Evolutionary conservation across 2,888 invertebrate genomes (phyloP).

Genomic region (Beris morrisii): DNA sequence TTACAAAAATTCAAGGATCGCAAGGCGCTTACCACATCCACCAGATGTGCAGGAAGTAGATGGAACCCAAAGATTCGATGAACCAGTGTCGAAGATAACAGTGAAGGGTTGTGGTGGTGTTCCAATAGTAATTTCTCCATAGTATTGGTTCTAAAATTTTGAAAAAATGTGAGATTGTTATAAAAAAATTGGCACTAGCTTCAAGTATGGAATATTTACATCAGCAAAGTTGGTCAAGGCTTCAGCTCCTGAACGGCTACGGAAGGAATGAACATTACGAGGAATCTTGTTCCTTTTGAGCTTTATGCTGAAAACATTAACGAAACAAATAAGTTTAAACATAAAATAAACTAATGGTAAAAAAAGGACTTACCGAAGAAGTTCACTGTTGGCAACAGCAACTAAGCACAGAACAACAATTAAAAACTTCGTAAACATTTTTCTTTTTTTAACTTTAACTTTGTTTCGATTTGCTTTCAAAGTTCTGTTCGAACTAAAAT

Average conservation of each 20-base stretch:
- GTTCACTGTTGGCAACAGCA: constrained; percentile 15
- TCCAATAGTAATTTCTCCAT: constrained; percentile 84
- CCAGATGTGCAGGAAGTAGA: constrained; percentile 81
- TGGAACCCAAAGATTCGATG: constrained; percentile 89
- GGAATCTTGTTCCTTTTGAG: constrained; percentile 10
- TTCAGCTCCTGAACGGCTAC: constrained; percentile 59
- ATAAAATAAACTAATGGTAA: neutral
- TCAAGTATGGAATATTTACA: neutral
- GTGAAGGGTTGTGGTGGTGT: constrained; percentile 84
- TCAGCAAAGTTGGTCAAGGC: constrained; percentile 10
- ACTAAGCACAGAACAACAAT: constrained; percentile 7
- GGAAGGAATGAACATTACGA: neutral
- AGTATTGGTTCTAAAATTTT: constrained; percentile 61
- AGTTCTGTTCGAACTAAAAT: no score
- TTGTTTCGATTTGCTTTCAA: no score
- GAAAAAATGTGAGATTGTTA: neutral
- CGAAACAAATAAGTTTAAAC: neutral
- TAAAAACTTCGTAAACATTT: constrained; percentile 4
- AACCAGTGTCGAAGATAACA: constrained; percentile 95
- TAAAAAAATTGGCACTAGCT: neutral
- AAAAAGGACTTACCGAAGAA: neutral
- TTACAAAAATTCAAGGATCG: no score
- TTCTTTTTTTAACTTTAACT: no score
- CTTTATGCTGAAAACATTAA: constrained; percentile 5
- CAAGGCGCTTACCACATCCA: constrained; percentile 1